Evolutionary conservation across 2,888 invertebrate genomes (phyloP), one percentile per base, ranked within the genome.

Genomic region (Calameuta idolon): DNA sequence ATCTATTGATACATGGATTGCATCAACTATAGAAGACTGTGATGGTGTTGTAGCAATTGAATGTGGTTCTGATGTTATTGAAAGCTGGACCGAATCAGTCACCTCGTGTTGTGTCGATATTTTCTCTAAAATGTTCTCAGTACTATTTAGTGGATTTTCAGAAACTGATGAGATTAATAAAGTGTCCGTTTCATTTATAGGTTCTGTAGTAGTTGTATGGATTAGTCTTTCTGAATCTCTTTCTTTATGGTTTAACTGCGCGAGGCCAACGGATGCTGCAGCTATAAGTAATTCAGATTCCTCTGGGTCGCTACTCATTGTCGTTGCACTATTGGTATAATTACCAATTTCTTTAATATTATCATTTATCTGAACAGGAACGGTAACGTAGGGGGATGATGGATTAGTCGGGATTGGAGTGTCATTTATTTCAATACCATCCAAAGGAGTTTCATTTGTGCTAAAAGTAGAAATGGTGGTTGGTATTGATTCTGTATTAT

Each of bases 251-350:
- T 33, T 34, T 34, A 31, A 12, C 12, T 34, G 71, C 31, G 9
- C 12, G 31, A 31, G 9, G 31, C 12, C 34, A 34, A 23, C 12
- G 3, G 71, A 71, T 34, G 71, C 71, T 71, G 34, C 34, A 33
- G 71, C 71, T 71, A 71, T 71, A 33, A 71, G 34, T 33, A 71
- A 12, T 71, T 71, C 71, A 12, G 31, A 71, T 23, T 71, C 71
- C 3, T 71, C 33, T 71, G 12, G 1, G 12, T 71, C 23, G 12
- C 4, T 71, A 31, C 33, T 71, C 3, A 34, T 55, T 2, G 55
- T 55, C 23, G 55, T 55, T 55, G 55, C 23, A 55, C 5, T 9
- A 9, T 5, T 55, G 9, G 55, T 23, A 55, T 9, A 9, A 55
- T 55, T 9, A 55, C 23, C 23, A 5, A 2, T 55, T 55, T 55